phyloP scores from a whole-genome alignment of 2,797 vertebrate genomes.

The Chiropotes sagulatus region DNA sequence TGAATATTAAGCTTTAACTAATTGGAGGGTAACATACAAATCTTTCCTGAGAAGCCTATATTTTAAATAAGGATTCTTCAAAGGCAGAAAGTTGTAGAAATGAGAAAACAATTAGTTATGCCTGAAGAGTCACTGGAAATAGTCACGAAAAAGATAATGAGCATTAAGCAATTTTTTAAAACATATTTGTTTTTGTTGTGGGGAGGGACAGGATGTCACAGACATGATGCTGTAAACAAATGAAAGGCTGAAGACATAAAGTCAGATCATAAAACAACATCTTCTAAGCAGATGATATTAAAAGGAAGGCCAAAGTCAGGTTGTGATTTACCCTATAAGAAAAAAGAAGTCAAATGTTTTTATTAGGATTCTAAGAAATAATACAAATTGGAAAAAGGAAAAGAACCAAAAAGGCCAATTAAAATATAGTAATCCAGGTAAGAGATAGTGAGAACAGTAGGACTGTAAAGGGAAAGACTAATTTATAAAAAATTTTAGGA shows the following conservation, averaged over 20 bases:
- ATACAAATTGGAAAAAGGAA: neutral
- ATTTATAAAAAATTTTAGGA: neutral
- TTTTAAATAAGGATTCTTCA: conserved; percentile 41
- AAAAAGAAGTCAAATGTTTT: neutral
- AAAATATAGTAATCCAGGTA: neutral
- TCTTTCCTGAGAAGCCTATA: neutral
- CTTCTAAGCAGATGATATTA: neutral
- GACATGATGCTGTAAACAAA: neutral
- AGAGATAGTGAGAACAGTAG: neutral
- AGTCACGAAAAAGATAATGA: neutral
- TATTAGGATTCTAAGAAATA: conserved; percentile 6
- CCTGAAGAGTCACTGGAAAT: neutral
- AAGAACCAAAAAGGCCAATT: neutral
- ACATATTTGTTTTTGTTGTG: neutral
- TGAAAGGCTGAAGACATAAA: neutral
- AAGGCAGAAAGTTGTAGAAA: neutral
- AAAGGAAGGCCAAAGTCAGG: neutral
- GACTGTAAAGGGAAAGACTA: neutral
- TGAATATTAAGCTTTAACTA: neutral
- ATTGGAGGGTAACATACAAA: neutral
- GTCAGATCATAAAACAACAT: neutral
- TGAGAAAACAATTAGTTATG: neutral
- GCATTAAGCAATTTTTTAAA: neutral
- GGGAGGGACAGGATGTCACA: neutral
- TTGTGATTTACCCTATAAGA: neutral